phyloP scores from a whole-genome alignment of 2,888 invertebrate genomes.

The Athetis lepigone region DNA sequence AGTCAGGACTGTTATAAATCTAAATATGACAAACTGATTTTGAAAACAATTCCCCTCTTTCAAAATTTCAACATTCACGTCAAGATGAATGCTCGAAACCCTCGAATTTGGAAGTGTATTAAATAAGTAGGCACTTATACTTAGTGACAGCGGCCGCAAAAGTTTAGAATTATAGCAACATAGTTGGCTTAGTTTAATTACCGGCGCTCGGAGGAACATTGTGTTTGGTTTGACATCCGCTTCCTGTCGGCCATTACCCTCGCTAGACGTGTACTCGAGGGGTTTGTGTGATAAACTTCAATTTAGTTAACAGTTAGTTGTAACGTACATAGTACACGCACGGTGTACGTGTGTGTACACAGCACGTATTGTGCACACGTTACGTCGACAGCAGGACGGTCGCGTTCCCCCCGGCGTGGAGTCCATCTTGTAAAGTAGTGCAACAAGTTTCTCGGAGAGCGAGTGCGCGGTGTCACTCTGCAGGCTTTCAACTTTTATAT shows the following conservation, averaged over 20 bases:
- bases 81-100: background rate
- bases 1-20: too few species aligned
- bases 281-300: conserved; percentile 17
- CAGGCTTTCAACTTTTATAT: too few species aligned
- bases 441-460: background rate
- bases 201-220: conserved; percentile 1
- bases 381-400: too few species aligned
- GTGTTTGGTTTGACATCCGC: conserved; percentile 12
- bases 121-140: background rate
- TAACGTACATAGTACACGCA: background rate
- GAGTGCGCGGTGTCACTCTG: background rate
- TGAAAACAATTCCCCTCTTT: too few species aligned
- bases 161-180: background rate
- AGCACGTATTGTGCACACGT: background rate
- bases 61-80: background rate
- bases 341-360: background rate
- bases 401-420: too few species aligned
- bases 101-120: too few species aligned
- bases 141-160: background rate
- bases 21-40: too few species aligned
- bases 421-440: background rate
- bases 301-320: conserved; percentile 18
- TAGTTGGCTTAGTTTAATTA: background rate
- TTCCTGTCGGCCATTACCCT: conserved; percentile 22
- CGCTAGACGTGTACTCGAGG: conserved; percentile 10